Percentiles rank a stretch among this genome's conserved stretches.
These are phyloP conservation scores for Arothron firmamentum DNA, from an alignment of 2,113 vertebrate species.

Conservation along the genomic window DNA sequence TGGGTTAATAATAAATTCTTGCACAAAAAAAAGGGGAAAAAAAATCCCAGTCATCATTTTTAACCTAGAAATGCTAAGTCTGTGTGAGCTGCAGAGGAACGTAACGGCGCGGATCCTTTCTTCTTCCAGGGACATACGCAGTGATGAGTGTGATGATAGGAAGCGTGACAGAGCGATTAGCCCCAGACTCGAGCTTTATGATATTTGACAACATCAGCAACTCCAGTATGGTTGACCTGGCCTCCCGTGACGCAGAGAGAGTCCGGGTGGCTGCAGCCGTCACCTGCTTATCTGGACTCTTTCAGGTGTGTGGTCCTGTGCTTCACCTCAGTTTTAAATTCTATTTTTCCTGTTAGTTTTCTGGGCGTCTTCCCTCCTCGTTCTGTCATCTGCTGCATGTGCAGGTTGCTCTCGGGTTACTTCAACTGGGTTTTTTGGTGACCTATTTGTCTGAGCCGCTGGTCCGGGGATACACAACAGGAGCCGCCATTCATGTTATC, in stretches of 20 bases:
- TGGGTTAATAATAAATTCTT: neutral
- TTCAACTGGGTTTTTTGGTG: conserved; percentile 92
- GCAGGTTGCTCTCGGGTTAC: conserved; percentile 85
- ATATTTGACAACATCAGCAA: conserved; percentile 63
- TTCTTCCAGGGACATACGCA: conserved; percentile 84
- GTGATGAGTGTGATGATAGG: conserved; percentile 96
- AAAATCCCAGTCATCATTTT: neutral
- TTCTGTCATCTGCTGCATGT: neutral
- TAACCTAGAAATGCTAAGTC: neutral
- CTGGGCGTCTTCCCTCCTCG: neutral
- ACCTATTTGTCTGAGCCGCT: conserved; percentile 93
- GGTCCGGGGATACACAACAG: conserved; percentile 90
- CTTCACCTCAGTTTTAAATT: neutral
- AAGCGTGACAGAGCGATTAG: conserved; percentile 82
- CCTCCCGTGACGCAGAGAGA: conserved; percentile 59
- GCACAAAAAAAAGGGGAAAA: neutral
- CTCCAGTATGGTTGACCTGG: conserved; percentile 39
- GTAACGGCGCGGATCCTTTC: neutral
- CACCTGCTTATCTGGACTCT: conserved; percentile 83
- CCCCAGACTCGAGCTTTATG: conserved; percentile 74
- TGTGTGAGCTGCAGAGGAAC: too few relatives aligned
- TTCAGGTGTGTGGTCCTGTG: conserved; percentile 80
- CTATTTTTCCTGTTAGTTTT: neutral
- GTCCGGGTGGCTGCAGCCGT: conserved; percentile 83
- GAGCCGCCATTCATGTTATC: conserved; percentile 86